Conservation (phyloP, 2,888 invertebrate genomes). For the Rutpela maculata region DNA sequence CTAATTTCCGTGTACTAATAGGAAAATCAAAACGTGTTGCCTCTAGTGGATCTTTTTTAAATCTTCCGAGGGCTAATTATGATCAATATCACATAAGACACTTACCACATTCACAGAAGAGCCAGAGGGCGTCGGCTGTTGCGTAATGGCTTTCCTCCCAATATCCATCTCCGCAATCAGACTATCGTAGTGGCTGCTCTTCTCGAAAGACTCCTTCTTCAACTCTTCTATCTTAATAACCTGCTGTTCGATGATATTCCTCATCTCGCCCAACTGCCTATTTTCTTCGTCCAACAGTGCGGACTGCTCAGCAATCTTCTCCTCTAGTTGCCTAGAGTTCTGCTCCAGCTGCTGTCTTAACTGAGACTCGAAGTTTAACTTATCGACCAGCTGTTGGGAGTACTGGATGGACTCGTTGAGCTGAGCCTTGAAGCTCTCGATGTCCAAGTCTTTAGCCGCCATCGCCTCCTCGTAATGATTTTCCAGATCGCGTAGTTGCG, state of each 20-base stretch:
- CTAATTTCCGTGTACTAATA: no score
- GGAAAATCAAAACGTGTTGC: no score
- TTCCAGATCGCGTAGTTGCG: conserved; percentile 56
- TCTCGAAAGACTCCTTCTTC: conserved; percentile 81
- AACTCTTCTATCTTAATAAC: conserved; percentile 84
- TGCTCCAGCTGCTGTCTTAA: conserved; percentile 39
- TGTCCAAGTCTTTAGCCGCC: conserved; percentile 64
- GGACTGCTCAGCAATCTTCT: conserved; percentile 76
- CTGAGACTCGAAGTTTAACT: conserved; percentile 37
- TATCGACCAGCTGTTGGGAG: conserved; percentile 47
- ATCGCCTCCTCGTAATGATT: conserved; percentile 65
- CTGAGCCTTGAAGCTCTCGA: conserved; percentile 63
- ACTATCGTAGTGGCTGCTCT: conserved; percentile 78
- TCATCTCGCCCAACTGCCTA: conserved; percentile 77
- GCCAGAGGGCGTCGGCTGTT: conserved; percentile 53
- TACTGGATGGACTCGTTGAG: conserved; percentile 56
- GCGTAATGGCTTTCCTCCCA: conserved; percentile 54
- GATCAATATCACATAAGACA: no score
- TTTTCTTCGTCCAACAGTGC: conserved; percentile 76
- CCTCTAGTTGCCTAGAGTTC: conserved; percentile 76
- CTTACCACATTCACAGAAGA: conserved; percentile 24
- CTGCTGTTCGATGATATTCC: conserved; percentile 80
- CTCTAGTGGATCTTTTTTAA: no score
- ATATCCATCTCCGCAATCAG: conserved; percentile 71
- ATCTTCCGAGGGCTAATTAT: no score